Percentiles rank a stretch among this genome's conserved stretches.
Evolutionary conservation across 2,113 vertebrate genomes (phyloP).

Genomic region (Austrofundulus limnaeus): DNA sequence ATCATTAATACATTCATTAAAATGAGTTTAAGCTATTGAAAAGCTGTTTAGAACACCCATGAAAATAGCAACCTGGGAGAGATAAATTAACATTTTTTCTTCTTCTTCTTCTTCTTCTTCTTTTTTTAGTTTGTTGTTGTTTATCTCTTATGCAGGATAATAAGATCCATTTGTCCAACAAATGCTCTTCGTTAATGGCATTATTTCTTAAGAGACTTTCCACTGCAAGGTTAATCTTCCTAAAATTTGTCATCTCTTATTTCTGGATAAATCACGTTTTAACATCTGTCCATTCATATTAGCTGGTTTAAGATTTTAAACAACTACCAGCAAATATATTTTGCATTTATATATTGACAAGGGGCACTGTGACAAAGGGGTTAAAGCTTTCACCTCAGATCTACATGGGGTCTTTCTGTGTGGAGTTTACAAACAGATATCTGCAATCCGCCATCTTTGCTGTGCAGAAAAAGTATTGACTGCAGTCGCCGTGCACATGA

Average conservation of each 20-base stretch:
- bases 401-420: no score
- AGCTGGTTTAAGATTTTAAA: no score
- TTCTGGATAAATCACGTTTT: not conserved
- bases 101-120: no score
- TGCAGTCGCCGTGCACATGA: no score
- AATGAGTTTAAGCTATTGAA: slow-evolving; percentile 44
- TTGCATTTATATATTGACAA: no score
- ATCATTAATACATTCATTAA: slow-evolving; percentile 66
- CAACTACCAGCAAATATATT: no score
- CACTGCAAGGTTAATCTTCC: not conserved
- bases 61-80: slow-evolving; percentile 43
- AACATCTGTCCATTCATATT: not conserved
- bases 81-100: slow-evolving; percentile 40
- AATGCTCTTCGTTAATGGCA: slow-evolving; percentile 5
- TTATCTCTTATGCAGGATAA: slow-evolving; percentile 47
- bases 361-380: no score
- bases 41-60: slow-evolving; percentile 32
- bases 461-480: no score
- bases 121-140: slow-evolving; percentile 30
- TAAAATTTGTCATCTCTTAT: slow-evolving; percentile 8
- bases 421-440: no score
- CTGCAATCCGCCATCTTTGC: no score
- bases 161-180: slow-evolving; percentile 53
- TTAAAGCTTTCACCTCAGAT: no score
- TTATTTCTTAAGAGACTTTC: slow-evolving; percentile 28